These are phyloP conservation scores for Bombus sibiricus DNA, from an alignment of 1,140 invertebrate genomes.

Conservation along the genomic window DNA sequence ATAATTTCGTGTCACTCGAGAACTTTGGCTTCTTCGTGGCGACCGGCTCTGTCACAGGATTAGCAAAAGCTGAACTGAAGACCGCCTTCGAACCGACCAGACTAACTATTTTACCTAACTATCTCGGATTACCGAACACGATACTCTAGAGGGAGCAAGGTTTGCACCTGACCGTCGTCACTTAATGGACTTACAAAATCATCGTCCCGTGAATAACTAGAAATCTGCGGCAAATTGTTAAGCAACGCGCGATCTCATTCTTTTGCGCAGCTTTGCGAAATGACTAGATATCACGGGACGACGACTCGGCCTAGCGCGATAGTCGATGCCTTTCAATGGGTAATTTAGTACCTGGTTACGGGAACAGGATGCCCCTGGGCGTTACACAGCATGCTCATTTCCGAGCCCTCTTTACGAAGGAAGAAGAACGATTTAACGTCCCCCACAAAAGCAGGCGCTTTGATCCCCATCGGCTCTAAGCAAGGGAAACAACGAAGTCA, in stretches of 20 bases:
- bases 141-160: conserved; percentile 9
- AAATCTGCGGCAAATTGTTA: too few relatives aligned
- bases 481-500: conserved; percentile 56
- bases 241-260: too few relatives aligned
- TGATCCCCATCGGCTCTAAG: conserved; percentile 75
- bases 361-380: conserved; percentile 89
- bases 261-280: too few relatives aligned
- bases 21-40: conserved; percentile 85
- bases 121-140: conserved; percentile 44
- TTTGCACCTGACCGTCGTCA: conserved; percentile 10
- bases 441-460: conserved; percentile 76
- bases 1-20: conserved; percentile 82
- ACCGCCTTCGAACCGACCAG: too few relatives aligned
- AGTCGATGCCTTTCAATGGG: conserved; percentile 34
- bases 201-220: neutral
- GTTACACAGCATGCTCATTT: conserved; percentile 84
- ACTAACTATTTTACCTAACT: conserved; percentile 11
- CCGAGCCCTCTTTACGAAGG: conserved; percentile 59
- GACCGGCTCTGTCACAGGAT: conserved; percentile 84
- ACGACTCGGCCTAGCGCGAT: conserved; percentile 7
- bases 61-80: neutral
- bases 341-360: conserved; percentile 67
- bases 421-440: conserved; percentile 74
- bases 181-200: conserved; percentile 28
- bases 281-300: neutral